Conservation (phyloP, 1,140 invertebrate genomes). For the Drosophila bipectinata region DNA sequence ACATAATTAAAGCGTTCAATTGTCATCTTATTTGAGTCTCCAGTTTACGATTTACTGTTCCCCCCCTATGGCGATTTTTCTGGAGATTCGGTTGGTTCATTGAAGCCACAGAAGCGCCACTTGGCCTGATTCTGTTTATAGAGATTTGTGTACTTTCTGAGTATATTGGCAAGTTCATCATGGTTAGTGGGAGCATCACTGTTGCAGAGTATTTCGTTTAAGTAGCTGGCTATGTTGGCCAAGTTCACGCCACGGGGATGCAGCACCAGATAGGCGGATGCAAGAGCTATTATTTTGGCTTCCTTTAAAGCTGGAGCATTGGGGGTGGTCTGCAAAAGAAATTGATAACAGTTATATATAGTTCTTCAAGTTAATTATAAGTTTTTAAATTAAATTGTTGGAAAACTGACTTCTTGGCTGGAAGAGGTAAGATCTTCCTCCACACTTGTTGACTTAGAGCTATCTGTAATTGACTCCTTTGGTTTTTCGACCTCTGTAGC, state of each 20-base stretch:
- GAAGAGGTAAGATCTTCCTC: not conserved
- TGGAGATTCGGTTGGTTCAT: constrained; percentile 22
- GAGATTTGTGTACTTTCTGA: constrained; percentile 90
- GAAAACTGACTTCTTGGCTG: constrained; percentile 27
- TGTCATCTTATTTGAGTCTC: constrained; percentile 46
- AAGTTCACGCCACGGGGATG: constrained; percentile 94
- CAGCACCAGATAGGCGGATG: constrained; percentile 93
- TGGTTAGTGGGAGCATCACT: constrained; percentile 87
- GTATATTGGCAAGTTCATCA: constrained; percentile 89
- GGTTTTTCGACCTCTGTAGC: constrained; percentile 8
- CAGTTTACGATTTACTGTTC: not conserved
- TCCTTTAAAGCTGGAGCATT: constrained; percentile 85
- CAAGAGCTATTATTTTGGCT: constrained; percentile 90
- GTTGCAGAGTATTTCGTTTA: constrained; percentile 87
- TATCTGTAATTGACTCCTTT: constrained; percentile 30
- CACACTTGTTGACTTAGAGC: constrained; percentile 9
- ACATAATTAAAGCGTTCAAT: constrained; percentile 76
- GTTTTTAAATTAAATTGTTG: not conserved
- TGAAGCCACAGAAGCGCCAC: constrained; percentile 91
- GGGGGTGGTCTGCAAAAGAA: constrained; percentile 26
- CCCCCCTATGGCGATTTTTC: constrained; percentile 10
- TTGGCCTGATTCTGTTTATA: constrained; percentile 85
- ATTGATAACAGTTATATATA: not conserved
- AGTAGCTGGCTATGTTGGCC: constrained; percentile 93
- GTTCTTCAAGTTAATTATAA: not conserved